Evolutionary conservation across 53 echinoderm and acorn worm genomes (phyloP).

Genomic region (Hippasteria phrygiana): DNA sequence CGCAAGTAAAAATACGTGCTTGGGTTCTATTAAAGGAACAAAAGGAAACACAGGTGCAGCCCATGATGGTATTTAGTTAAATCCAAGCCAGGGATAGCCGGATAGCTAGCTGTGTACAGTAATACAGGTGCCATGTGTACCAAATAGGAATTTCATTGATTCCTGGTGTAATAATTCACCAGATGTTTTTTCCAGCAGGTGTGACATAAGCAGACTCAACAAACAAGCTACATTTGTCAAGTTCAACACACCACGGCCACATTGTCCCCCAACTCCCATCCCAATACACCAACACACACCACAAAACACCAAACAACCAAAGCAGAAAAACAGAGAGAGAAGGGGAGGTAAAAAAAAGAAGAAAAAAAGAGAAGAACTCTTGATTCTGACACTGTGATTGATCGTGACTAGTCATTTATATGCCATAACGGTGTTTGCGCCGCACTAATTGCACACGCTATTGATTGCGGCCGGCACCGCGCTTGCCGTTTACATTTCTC

Average conservation of each 20-base stretch:
- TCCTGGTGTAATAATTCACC: slow-evolving; percentile 34
- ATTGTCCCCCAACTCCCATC: neutral
- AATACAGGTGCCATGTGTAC: slow-evolving; percentile 3
- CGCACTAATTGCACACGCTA: slow-evolving; percentile 60
- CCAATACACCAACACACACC: neutral
- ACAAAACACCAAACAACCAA: neutral
- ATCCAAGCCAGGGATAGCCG: too few species aligned
- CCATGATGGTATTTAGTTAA: too few species aligned
- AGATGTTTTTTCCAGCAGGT: slow-evolving; percentile 8
- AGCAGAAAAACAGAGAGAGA: neutral
- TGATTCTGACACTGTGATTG: slow-evolving; percentile 61
- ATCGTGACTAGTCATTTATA: slow-evolving; percentile 63
- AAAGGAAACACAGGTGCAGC: too few species aligned
- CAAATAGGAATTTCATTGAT: slow-evolving; percentile 38
- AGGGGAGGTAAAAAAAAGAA: neutral
- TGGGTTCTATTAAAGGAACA: too few species aligned
- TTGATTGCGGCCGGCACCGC: slow-evolving; percentile 47
- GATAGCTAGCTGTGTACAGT: neutral
- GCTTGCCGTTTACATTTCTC: slow-evolving; percentile 60
- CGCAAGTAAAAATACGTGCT: neutral
- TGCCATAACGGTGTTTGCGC: slow-evolving; percentile 69
- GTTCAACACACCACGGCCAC: slow-evolving; percentile 9
- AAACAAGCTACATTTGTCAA: slow-evolving; percentile 26
- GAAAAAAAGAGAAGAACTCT: neutral
- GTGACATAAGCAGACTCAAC: slow-evolving; percentile 38